Conservation (phyloP, 2,888 invertebrate species). For the Chalcosyrphus nemorum region DNA sequence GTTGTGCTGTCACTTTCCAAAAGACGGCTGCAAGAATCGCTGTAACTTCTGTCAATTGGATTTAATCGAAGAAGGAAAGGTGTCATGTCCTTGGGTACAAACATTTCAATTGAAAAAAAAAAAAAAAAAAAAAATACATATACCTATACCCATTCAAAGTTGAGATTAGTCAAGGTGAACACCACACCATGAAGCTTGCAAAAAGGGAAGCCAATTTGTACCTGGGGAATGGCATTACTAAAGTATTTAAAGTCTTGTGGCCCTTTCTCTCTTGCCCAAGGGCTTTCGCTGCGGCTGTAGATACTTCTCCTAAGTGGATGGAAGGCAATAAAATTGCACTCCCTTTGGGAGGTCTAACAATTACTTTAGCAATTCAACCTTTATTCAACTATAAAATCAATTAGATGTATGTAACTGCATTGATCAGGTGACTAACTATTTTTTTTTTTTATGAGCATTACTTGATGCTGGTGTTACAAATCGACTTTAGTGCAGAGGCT, state of each 20-base stretch:
- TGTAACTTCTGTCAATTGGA: not conserved
- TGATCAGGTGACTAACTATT: slow-evolving; percentile 15
- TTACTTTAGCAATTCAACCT: not conserved
- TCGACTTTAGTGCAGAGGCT: not conserved
- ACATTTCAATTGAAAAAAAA: not conserved
- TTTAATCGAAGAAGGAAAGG: not conserved
- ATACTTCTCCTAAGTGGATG: not conserved
- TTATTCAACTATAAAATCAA: not conserved
- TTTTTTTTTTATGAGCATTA: not conserved
- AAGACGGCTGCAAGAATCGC: slow-evolving; percentile 18
- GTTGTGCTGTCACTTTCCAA: slow-evolving; percentile 12
- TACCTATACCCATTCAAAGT: no score
- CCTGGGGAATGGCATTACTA: not conserved
- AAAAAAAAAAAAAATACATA: no score
- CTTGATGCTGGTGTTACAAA: slow-evolving; percentile 3
- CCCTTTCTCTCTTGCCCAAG: not conserved
- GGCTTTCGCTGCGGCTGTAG: not conserved
- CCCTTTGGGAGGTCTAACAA: not conserved
- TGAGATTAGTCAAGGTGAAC: not conserved
- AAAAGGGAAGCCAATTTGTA: not conserved
- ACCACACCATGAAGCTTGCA: not conserved
- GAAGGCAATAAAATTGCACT: no score
- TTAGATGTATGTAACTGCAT: slow-evolving; percentile 18
- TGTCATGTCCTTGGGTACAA: not conserved
- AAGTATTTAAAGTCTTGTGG: not conserved